A percentile compares a stretch with the other conserved stretches of the same genome.
phyloP scores from a whole-genome alignment of 2,888 invertebrate species.

The Drosophila anceps region DNA sequence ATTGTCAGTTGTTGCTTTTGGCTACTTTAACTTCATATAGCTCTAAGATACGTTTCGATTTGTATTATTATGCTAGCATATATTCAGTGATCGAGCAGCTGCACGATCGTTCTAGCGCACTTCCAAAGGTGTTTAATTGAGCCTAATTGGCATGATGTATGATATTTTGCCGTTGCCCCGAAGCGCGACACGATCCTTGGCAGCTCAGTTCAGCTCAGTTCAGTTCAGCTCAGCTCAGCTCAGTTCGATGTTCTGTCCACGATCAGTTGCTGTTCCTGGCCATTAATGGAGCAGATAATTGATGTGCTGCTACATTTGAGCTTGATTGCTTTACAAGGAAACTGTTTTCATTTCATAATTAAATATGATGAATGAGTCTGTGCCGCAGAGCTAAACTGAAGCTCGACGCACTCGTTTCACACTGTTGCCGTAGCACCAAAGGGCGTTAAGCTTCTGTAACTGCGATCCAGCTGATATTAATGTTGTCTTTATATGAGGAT shows the following conservation, averaged over 20 bases:
- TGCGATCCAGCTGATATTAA: background rate
- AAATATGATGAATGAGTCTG: constrained; percentile 6
- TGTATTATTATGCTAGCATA: background rate
- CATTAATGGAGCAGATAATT: constrained; percentile 12
- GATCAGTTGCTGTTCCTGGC: constrained; percentile 2
- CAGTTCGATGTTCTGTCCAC: background rate
- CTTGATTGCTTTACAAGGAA: constrained; percentile 6
- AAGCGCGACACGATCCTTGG: constrained; percentile 7
- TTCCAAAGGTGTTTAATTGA: constrained; percentile 12
- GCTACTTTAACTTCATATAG: background rate
- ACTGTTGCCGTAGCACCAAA: background rate
- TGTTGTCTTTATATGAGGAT: background rate
- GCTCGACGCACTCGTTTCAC: background rate
- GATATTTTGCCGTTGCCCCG: background rate
- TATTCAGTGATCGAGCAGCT: background rate
- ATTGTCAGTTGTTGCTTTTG: too few relatives aligned
- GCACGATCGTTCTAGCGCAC: background rate
- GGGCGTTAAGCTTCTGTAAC: background rate
- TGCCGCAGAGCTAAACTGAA: background rate
- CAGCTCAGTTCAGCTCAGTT: background rate
- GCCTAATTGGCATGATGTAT: constrained; percentile 10
- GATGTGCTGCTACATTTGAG: constrained; percentile 1
- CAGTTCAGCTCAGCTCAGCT: background rate
- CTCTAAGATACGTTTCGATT: background rate
- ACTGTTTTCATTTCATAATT: constrained; percentile 4